Conservation (phyloP, 1,140 invertebrate species). For the Achroia grisella region DNA sequence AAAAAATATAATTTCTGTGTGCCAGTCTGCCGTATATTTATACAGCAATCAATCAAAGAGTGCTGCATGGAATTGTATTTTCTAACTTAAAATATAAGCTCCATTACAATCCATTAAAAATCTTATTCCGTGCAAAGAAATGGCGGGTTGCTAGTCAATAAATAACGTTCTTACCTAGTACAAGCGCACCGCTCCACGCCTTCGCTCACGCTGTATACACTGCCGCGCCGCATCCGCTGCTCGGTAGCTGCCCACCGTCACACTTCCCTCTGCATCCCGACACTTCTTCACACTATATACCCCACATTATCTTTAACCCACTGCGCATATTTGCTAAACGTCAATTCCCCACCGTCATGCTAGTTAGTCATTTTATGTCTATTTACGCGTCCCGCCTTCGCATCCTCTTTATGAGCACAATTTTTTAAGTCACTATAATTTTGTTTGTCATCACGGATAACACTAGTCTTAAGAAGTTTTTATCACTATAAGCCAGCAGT, state of each 20-base stretch:
- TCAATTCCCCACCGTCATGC: background rate
- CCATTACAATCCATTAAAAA: too few species aligned
- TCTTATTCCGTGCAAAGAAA: too few species aligned
- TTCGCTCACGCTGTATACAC: slow-evolving; percentile 63
- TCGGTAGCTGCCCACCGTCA: slow-evolving; percentile 22
- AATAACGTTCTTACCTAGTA: slow-evolving; percentile 46
- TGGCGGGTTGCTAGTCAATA: too few species aligned
- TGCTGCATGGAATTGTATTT: too few species aligned
- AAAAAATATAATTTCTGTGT: too few species aligned
- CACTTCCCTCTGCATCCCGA: slow-evolving; percentile 10
- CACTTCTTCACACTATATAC: background rate
- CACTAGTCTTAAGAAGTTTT: too few species aligned
- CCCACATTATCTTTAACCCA: background rate
- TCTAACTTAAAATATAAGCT: too few species aligned
- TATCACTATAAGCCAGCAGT: too few species aligned
- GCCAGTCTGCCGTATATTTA: too few species aligned
- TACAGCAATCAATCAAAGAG: too few species aligned
- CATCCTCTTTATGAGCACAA: slow-evolving; percentile 12
- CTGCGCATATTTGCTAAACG: background rate
- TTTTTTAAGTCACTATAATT: too few species aligned
- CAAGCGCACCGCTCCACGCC: slow-evolving; percentile 64
- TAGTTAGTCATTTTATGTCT: background rate
- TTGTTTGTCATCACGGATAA: too few species aligned
- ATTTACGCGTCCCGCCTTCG: slow-evolving; percentile 11
- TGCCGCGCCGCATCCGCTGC: slow-evolving; percentile 58